Evolutionary conservation across 2,113 vertebrate genomes (phyloP).

Genomic region (Barnardius zonarius): DNA sequence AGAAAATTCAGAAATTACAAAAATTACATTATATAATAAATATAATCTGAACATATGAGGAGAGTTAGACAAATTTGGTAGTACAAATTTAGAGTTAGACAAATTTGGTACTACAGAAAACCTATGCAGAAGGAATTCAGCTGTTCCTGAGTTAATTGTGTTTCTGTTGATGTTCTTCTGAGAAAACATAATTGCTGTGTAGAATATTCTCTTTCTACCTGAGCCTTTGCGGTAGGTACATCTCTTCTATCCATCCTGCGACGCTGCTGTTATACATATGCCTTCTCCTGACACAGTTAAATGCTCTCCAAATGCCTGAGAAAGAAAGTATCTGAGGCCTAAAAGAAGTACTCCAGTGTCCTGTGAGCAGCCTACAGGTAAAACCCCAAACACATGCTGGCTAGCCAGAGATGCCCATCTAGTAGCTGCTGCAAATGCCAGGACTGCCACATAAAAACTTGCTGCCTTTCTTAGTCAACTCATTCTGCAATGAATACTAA

Average conservation of each 20-base stretch:
- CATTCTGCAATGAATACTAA: neutral
- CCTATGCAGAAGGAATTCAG: neutral
- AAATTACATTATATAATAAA: slow-evolving; percentile 63
- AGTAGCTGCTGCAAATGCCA: neutral
- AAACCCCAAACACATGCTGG: neutral
- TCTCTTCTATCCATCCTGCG: neutral
- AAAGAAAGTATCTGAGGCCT: neutral
- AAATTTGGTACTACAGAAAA: neutral
- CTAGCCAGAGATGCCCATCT: neutral
- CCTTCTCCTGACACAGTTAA: neutral
- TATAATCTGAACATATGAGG: slow-evolving; percentile 18
- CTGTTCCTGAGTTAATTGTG: slow-evolving; percentile 10
- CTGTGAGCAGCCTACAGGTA: neutral
- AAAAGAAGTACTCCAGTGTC: neutral
- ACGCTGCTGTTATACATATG: neutral
- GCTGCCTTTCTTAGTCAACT: neutral
- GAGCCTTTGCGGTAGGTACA: neutral
- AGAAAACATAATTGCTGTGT: neutral
- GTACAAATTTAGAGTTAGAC: neutral
- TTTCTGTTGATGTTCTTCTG: neutral
- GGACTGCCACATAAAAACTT: neutral
- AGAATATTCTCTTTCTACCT: neutral
- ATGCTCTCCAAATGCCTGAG: neutral
- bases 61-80: neutral
- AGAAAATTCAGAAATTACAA: slow-evolving; percentile 64